Percentiles rank a stretch among this genome's conserved stretches.
Evolutionary conservation across 2,113 vertebrate species (phyloP).

Genomic region (Bubo blakistoni): DNA sequence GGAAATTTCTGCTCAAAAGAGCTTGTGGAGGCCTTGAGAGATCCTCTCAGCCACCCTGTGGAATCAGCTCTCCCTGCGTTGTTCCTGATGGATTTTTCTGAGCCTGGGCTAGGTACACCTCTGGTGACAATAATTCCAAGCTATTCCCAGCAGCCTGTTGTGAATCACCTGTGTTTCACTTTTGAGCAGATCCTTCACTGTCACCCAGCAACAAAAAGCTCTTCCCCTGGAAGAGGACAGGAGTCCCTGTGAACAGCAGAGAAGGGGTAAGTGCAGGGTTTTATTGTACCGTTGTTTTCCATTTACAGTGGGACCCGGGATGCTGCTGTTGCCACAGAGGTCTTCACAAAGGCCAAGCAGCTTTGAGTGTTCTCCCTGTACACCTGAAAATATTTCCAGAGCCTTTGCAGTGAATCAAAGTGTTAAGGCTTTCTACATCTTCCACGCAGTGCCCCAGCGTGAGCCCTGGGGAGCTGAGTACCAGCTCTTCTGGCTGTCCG

Average conservation of each 20-base stretch:
- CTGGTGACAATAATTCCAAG: fast-evolving
- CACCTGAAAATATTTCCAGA: neutral
- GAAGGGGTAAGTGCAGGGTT: neutral
- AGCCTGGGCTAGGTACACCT: neutral
- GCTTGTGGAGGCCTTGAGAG: neutral
- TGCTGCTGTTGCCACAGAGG: neutral
- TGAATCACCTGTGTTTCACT: neutral
- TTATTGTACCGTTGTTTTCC: neutral
- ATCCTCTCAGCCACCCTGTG: neutral
- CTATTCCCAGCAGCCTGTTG: neutral
- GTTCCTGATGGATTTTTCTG: neutral
- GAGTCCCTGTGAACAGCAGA: neutral
- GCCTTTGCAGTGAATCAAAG: neutral
- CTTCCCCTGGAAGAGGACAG: neutral
- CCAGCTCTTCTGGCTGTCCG: neutral
- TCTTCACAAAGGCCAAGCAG: neutral
- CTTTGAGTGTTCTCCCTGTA: neutral
- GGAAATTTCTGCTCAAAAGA: neutral
- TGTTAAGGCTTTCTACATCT: neutral
- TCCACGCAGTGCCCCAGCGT: fast-evolving
- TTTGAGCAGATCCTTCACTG: neutral
- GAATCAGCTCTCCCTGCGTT: neutral
- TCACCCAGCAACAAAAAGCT: neutral
- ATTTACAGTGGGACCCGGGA: fast-evolving
- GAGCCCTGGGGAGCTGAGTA: neutral